Percentiles rank a stretch among this genome's conserved stretches.
phyloP scores from a whole-genome alignment of 1,140 invertebrate species.

The Platorchestia sp. region DNA sequence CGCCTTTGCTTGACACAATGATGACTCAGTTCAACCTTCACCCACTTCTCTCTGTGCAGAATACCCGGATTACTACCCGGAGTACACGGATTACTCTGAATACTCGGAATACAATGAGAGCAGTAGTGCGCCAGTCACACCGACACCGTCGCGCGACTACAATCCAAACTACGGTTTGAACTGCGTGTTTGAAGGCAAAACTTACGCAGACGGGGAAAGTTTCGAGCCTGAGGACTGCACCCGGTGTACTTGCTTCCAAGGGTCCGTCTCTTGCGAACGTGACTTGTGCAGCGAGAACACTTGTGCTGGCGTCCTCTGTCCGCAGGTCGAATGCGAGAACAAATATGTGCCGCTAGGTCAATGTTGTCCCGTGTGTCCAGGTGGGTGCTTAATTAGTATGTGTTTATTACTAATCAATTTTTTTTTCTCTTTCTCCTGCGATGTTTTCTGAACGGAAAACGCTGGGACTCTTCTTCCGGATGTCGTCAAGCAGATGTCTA shows the following conservation, averaged over 20 bases:
- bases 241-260: constrained; percentile 76
- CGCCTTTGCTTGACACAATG: constrained; percentile 25
- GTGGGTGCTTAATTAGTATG: constrained; percentile 57
- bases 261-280: constrained; percentile 75
- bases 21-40: constrained; percentile 44
- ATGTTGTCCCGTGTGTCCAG: constrained; percentile 74
- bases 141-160: not conserved
- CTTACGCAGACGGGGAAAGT: constrained; percentile 76
- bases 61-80: constrained; percentile 64
- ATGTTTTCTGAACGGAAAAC: not conserved
- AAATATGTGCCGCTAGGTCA: constrained; percentile 74
- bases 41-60: constrained; percentile 67
- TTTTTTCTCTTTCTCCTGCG: not conserved
- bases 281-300: constrained; percentile 68
- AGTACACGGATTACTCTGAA: constrained; percentile 60
- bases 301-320: constrained; percentile 72
- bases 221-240: constrained; percentile 79
- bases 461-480: not conserved
- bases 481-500: not conserved
- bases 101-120: constrained; percentile 53
- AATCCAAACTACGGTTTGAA: constrained; percentile 52
- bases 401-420: not conserved
- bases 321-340: constrained; percentile 71
- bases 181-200: constrained; percentile 74
- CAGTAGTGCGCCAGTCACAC: not conserved